These are phyloP conservation scores for Callipepla squamata DNA, from an alignment of 2,113 vertebrate species.

Conservation along the genomic window DNA sequence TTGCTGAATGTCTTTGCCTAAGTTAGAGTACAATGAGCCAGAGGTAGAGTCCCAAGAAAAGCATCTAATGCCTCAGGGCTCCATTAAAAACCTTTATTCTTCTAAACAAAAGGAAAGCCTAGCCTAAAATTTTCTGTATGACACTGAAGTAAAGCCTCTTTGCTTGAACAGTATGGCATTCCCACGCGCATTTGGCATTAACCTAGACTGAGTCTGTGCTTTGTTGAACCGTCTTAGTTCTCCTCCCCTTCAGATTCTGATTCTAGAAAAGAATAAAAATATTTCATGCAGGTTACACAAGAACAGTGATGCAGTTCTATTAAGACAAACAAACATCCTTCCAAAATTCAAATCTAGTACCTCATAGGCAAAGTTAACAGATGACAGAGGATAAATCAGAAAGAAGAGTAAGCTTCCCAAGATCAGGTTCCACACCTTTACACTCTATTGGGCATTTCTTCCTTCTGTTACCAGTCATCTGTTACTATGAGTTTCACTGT, in stretches of 20 bases:
- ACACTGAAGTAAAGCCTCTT: constrained; percentile 77
- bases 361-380: not conserved
- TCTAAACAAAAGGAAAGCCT: constrained; percentile 77
- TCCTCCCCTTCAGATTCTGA: constrained; percentile 91
- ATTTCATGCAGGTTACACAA: not conserved
- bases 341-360: not conserved
- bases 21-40: constrained; percentile 75
- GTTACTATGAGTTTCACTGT: not conserved
- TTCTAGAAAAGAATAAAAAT: constrained; percentile 76
- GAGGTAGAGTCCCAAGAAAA: constrained; percentile 79
- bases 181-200: constrained; percentile 58
- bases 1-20: constrained; percentile 76
- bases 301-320: not conserved
- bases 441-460: not conserved
- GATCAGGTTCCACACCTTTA: not conserved
- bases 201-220: constrained; percentile 64
- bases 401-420: not conserved
- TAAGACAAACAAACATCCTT: not conserved
- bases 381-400: not conserved
- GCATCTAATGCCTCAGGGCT: constrained; percentile 77
- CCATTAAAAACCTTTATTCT: constrained; percentile 74
- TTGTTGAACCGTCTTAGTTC: constrained; percentile 71
- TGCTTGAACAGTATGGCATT: constrained; percentile 69
- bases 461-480: not conserved
- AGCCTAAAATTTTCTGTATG: constrained; percentile 75